Evolutionary conservation across 1,140 invertebrate species (phyloP).

Genomic region (Liolophura sinensis): DNA sequence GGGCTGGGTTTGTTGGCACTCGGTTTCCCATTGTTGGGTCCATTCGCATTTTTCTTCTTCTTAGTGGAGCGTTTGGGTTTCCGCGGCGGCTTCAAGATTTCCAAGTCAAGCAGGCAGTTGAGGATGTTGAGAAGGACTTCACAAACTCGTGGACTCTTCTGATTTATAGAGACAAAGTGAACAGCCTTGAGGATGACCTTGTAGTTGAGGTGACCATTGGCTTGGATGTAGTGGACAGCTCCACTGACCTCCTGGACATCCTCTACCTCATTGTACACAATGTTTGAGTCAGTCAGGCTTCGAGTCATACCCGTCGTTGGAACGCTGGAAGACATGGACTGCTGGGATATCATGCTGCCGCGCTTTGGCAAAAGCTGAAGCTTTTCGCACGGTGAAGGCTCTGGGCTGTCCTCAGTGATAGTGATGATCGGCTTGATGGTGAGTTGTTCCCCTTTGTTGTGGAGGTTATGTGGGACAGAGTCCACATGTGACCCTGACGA

Average conservation of each 20-base stretch:
- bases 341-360: slow-evolving; percentile 7
- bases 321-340: not conserved
- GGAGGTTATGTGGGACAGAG: not conserved
- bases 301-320: slow-evolving; percentile 56
- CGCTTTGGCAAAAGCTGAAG: slow-evolving; percentile 7
- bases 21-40: slow-evolving; percentile 12
- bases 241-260: slow-evolving; percentile 67
- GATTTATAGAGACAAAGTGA: slow-evolving; percentile 78
- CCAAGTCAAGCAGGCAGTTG: slow-evolving; percentile 86
- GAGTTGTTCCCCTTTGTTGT: slow-evolving; percentile 12
- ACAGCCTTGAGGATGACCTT: slow-evolving; percentile 80
- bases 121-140: slow-evolving; percentile 88
- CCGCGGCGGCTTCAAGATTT: slow-evolving; percentile 63
- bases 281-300: slow-evolving; percentile 93
- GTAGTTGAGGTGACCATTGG: slow-evolving; percentile 91
- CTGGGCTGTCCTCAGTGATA: slow-evolving; percentile 83
- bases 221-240: slow-evolving; percentile 88
- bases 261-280: slow-evolving; percentile 81
- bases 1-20: slow-evolving; percentile 1
- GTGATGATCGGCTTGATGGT: slow-evolving; percentile 87
- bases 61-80: too few species aligned
- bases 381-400: slow-evolving; percentile 8
- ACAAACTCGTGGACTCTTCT: slow-evolving; percentile 82
- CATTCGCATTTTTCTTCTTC: slow-evolving; percentile 13
- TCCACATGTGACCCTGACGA: slow-evolving; percentile 32